These are phyloP conservation scores for Drosophila prolongata DNA, from an alignment of 2,888 invertebrate species.

Conservation along the genomic window DNA sequence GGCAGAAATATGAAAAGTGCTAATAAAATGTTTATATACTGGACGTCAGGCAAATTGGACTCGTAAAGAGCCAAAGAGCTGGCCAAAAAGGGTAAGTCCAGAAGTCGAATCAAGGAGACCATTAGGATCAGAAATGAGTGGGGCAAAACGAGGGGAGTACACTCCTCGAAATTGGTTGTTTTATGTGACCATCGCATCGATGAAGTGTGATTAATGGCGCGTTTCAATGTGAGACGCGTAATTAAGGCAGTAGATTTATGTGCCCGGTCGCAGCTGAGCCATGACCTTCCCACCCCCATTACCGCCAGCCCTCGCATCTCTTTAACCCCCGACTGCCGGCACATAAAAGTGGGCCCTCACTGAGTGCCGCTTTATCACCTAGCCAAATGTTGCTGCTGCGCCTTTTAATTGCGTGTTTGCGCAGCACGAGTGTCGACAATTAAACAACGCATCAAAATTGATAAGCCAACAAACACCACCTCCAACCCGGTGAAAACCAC, in stretches of 20 bases:
- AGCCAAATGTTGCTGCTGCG: constrained; percentile 56
- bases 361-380: constrained; percentile 50
- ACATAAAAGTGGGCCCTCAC: constrained; percentile 38
- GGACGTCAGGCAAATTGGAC: constrained; percentile 55
- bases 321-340: constrained; percentile 5
- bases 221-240: constrained; percentile 68
- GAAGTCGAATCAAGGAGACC: not conserved
- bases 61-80: constrained; percentile 60
- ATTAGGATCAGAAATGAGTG: not conserved
- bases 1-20: constrained; percentile 65
- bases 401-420: constrained; percentile 68
- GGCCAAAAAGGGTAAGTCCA: constrained; percentile 24
- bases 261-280: constrained; percentile 49
- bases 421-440: constrained; percentile 59
- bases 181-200: constrained; percentile 68
- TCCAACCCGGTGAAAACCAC: constrained; percentile 10
- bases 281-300: constrained; percentile 21
- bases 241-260: constrained; percentile 69
- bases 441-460: constrained; percentile 71
- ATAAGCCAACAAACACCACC: constrained; percentile 51
- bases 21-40: constrained; percentile 64
- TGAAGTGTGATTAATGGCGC: constrained; percentile 76
- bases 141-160: constrained; percentile 20
- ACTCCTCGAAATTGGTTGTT: constrained; percentile 58
- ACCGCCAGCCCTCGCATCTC: not conserved